Conservation (phyloP, 2,797 vertebrate genomes). For the Arrhamphus sclerolepis region DNA sequence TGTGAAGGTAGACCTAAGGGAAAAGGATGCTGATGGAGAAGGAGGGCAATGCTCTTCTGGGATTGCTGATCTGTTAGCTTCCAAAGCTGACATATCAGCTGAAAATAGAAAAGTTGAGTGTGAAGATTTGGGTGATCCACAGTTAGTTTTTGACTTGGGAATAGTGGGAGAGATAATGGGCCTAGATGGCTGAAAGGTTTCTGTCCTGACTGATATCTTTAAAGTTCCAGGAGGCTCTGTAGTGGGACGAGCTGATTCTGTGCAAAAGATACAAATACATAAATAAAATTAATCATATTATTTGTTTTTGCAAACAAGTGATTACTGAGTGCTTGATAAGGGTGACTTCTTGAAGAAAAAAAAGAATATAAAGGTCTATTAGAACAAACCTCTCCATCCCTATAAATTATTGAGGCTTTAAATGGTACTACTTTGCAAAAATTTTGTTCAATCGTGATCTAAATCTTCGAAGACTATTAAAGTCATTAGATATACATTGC, state of each 20-base stretch:
- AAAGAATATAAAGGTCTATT: not conserved
- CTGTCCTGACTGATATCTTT: constrained; percentile 35
- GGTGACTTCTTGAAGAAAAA: not conserved
- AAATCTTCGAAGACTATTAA: not conserved
- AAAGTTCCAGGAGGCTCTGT: constrained; percentile 39
- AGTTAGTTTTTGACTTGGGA: constrained; percentile 31
- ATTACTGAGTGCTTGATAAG: constrained; percentile 4
- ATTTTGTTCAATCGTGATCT: not conserved
- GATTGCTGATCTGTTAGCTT: not conserved
- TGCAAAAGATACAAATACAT: constrained; percentile 25
- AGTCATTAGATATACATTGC: not conserved
- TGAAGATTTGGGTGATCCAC: constrained; percentile 30
- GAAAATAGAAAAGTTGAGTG: constrained; percentile 1
- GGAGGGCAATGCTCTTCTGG: constrained; percentile 13
- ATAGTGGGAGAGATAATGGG: constrained; percentile 14
- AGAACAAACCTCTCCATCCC: not conserved
- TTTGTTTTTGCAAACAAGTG: constrained; percentile 1
- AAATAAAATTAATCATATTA: constrained; percentile 11
- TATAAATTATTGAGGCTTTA: not conserved
- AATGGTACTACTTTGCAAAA: not conserved
- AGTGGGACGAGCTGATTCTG: constrained; percentile 35
- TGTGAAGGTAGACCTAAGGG: constrained; percentile 58
- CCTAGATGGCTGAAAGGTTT: constrained; percentile 22
- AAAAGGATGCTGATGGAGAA: constrained; percentile 21
- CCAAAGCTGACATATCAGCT: constrained; percentile 17